Base-by-base conservation (phyloP, 2,797 vertebrate genomes). In the Dendrocincla fuliginosa region DNA sequence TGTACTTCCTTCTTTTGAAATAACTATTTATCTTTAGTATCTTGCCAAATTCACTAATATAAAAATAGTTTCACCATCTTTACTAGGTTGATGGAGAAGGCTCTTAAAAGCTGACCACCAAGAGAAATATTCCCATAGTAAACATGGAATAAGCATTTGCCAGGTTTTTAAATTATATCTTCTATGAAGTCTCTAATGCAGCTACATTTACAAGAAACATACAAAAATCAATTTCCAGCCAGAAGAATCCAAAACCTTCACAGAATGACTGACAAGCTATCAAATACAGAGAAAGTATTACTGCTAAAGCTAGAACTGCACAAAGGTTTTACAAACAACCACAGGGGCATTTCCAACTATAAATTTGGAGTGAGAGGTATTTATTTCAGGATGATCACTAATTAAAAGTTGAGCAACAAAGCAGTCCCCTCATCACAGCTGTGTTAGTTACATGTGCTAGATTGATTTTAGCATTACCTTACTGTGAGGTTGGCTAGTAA, bases 121-220 rank as follows among this genome's bases (percentile, higher is more conserved):
- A 96, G 96, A 98, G 97, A 98, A 99, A 98, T 98, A 98, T 93
- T 98, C 97, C 91, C 98, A 96, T 80, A 98, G 97, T 60, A 98
- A 97, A 95, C 96, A 97, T 90, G 97, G 98, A 97, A 98, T 98
- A 98, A 30, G 12, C 3, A 4, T 56, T 80, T 39, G 42, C 74
- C 73, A 95, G 42, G 10, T 93, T 94, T 95, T 65, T 10, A 65
- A 88, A 64, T 5, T 70, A 5, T 9, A 68, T 19, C 33, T 87
- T 74, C 55, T 61, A 37, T 16, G 10, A 80, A 64, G 13, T 20
- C 44, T 56, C 56, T 74, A 70, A 69, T 30, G 10, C 6, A 70
- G 28, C 11, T 77, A 73, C 13, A 52, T 73, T 78, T 69, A 19
- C 25, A 50, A 3, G 13, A 67, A 46, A 88, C 13, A 68, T 2